These are phyloP conservation scores for Drosophila buzzatii DNA, from an alignment of 2,888 invertebrate species.

Conservation along the genomic window DNA sequence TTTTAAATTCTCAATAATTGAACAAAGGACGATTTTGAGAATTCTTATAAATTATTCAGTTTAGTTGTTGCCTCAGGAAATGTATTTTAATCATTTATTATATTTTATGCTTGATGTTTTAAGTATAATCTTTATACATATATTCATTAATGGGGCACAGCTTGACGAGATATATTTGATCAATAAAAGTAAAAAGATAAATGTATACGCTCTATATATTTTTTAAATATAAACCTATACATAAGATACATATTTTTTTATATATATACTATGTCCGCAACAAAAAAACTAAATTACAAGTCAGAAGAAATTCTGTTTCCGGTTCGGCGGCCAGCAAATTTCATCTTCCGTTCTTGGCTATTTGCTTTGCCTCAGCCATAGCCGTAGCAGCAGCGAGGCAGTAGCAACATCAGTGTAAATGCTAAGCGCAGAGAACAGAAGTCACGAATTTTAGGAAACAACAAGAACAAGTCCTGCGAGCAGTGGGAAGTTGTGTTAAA, in stretches of 20 bases:
- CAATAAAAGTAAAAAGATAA: constrained; percentile 36
- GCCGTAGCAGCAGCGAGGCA: constrained; percentile 1
- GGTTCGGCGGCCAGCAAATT: constrained; percentile 58
- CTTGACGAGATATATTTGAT: constrained; percentile 13
- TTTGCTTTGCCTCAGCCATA: constrained; percentile 28
- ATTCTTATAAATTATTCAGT: not conserved
- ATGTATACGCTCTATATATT: constrained; percentile 14
- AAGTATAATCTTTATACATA: not conserved
- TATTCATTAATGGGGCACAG: not conserved
- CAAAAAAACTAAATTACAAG: constrained; percentile 74
- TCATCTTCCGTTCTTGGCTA: constrained; percentile 40
- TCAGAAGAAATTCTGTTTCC: constrained; percentile 65
- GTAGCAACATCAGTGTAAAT: constrained; percentile 6
- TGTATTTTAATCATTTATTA: not conserved
- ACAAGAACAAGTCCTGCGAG: constrained; percentile 31
- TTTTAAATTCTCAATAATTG: constrained; percentile 1
- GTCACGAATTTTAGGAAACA: not conserved
- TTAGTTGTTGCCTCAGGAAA: not conserved
- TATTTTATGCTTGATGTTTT: no score
- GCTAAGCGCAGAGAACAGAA: constrained; percentile 33
- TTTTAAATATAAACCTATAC: constrained; percentile 12
- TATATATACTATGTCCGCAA: constrained; percentile 37
- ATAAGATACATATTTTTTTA: constrained; percentile 9
- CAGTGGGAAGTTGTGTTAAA: constrained; percentile 71
- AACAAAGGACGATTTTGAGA: not conserved